These are phyloP conservation scores for Epistrophella euchroma DNA, from an alignment of 2,888 invertebrate genomes.

Conservation along the genomic window DNA sequence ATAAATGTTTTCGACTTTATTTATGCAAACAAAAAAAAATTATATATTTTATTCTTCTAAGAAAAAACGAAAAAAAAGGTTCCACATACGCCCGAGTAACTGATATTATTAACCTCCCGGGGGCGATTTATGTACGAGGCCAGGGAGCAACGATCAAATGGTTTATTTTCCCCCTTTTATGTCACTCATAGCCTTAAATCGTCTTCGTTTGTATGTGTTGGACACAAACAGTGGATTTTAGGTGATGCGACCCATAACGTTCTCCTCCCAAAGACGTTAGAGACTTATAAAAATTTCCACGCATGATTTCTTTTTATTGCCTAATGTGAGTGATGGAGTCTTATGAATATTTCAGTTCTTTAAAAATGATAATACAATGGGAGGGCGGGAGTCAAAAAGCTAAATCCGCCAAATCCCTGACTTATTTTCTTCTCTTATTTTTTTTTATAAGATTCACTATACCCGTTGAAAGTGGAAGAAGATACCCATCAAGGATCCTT, in stretches of 20 bases:
- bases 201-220: slow-evolving; percentile 39
- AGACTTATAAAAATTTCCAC: slow-evolving; percentile 82
- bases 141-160: slow-evolving; percentile 54
- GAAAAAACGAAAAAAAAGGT: slow-evolving; percentile 63
- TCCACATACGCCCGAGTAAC: slow-evolving; percentile 69
- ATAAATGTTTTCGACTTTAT: slow-evolving; percentile 52
- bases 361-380: slow-evolving; percentile 45
- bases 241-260: slow-evolving; percentile 24
- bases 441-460: neutral
- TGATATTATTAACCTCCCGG: slow-evolving; percentile 72
- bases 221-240: slow-evolving; percentile 51
- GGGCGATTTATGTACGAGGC: slow-evolving; percentile 67
- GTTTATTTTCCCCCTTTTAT: slow-evolving; percentile 54
- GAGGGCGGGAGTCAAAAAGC: slow-evolving; percentile 3
- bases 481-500: slow-evolving; percentile 26
- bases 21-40: slow-evolving; percentile 41
- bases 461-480: slow-evolving; percentile 25
- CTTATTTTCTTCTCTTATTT: slow-evolving; percentile 28
- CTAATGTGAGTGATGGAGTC: slow-evolving; percentile 79
- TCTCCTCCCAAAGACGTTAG: slow-evolving; percentile 42
- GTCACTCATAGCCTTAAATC: slow-evolving; percentile 48
- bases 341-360: slow-evolving; percentile 77
- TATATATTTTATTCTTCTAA: slow-evolving; percentile 5
- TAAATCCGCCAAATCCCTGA: slow-evolving; percentile 63
- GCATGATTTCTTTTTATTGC: slow-evolving; percentile 84